A percentile compares a stretch with the other conserved stretches of the same genome.
These are phyloP conservation scores for Drosophila bunnanda DNA, from an alignment of 2,888 invertebrate genomes.

Conservation along the genomic window DNA sequence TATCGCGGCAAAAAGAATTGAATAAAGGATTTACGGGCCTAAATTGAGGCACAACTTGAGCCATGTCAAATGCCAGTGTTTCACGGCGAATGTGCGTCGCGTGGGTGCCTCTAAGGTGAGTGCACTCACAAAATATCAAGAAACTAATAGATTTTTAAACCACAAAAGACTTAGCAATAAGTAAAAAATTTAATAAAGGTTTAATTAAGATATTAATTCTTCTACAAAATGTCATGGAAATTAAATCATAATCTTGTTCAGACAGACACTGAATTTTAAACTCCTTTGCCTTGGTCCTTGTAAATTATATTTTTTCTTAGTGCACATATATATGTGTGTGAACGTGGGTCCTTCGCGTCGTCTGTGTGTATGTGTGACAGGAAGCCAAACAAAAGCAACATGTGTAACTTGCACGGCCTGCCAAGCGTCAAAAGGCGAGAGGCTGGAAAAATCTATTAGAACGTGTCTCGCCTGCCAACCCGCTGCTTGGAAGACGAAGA, in stretches of 20 bases:
- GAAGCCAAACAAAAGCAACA: slow-evolving; percentile 83
- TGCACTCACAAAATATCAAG: slow-evolving; percentile 4
- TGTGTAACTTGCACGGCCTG: slow-evolving; percentile 75
- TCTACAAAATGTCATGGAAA: too few relatives aligned
- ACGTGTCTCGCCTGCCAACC: slow-evolving; percentile 78
- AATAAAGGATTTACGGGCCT: slow-evolving; percentile 82
- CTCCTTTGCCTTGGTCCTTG: neutral
- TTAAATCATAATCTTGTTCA: neutral
- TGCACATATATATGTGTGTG: slow-evolving; percentile 1
- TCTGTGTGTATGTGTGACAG: slow-evolving; percentile 61
- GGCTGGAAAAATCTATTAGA: slow-evolving; percentile 81
- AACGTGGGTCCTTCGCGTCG: slow-evolving; percentile 16
- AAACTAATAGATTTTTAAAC: neutral
- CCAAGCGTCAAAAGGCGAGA: slow-evolving; percentile 71
- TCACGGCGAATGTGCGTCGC: slow-evolving; percentile 2
- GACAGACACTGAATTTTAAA: neutral
- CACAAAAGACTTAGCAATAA: neutral
- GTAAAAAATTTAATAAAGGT: too few relatives aligned
- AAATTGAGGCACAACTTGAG: slow-evolving; percentile 62
- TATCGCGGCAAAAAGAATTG: slow-evolving; percentile 76
- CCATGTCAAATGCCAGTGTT: slow-evolving; percentile 63
- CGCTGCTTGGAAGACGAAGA: slow-evolving; percentile 30
- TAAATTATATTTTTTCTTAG: neutral
- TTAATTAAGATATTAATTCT: too few relatives aligned
- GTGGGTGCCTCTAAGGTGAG: neutral